Percentiles rank a stretch among this genome's conserved stretches.
Evolutionary conservation across 2,797 vertebrate genomes (phyloP).

Genomic region (Salmo trutta): DNA sequence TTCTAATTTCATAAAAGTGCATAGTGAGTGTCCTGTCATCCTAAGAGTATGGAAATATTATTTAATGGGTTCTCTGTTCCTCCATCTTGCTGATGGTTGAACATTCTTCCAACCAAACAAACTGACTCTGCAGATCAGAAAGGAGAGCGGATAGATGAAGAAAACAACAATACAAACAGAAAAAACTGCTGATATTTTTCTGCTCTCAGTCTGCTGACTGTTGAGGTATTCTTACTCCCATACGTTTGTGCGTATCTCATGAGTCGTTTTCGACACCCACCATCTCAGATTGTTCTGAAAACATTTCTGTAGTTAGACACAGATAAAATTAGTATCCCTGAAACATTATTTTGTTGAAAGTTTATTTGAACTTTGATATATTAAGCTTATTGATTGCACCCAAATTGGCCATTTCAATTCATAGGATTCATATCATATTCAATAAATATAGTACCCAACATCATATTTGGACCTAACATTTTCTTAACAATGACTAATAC

Average conservation of each 20-base stretch:
- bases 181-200: constrained; percentile 65
- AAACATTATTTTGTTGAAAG: too few relatives aligned
- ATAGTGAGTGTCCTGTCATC: background rate
- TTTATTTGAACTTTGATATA: too few relatives aligned
- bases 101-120: constrained; percentile 29
- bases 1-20: background rate
- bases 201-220: background rate
- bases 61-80: background rate
- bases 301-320: too few relatives aligned
- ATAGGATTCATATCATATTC: too few relatives aligned
- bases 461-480: too few relatives aligned
- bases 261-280: too few relatives aligned
- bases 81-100: background rate
- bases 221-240: constrained; percentile 32
- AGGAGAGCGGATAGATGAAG: constrained; percentile 51
- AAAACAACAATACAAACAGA: constrained; percentile 55
- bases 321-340: too few relatives aligned
- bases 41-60: background rate
- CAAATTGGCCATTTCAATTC: too few relatives aligned
- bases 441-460: too few relatives aligned
- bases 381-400: too few relatives aligned
- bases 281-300: too few relatives aligned
- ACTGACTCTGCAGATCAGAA: constrained; percentile 57
- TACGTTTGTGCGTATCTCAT: background rate
- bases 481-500: too few relatives aligned